Base-by-base conservation (phyloP, 2,888 invertebrate genomes). In the Phaonia tiefii region DNA sequence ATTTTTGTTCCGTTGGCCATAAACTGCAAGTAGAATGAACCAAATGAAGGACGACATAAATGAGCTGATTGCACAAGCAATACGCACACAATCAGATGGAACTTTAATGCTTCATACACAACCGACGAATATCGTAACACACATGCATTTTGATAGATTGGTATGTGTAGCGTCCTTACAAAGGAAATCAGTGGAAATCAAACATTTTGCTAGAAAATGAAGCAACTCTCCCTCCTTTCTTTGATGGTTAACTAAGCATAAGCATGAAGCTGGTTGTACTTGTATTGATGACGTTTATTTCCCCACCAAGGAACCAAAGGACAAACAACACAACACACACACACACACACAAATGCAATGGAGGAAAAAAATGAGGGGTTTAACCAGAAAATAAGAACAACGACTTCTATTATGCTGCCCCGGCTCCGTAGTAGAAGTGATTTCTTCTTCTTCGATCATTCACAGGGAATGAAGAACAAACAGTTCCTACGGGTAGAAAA, bases 171-270 rank as follows among this genome's bases (percentile, higher is more conserved):
- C 8, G 31, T 31, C 31, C 31, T 31, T 31, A 31, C 31, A 49
- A 31, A 51, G 31, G 37, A 51, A 67, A 51, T 49, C 51, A 42
- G 42, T 25, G 42, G 42, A 69, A 63, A 56, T 56, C 42, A 69
- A 69, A 51, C 54, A 51, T 69, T 51, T 39, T 5, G 22, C 20
- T 69, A 37, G 25, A 26, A 69, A 8, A 51, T 67, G 37, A 67
- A 67, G 51, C 67, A 54, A 69, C 69, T 69, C 42, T 54, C 25
- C 13, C 42, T 8, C 13, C 42, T 8, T 54, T 42, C 42, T 15
- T 60, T 39, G 60, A 17, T 69, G 39, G 39, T 39, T 54, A 69
- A 69, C 42, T 37, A 54, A 56, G 42, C 4, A 51, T 20, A 56
- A 39, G 22, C 42, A 46, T 15, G 65, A 65, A 7, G 13, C 11